Evolutionary conservation across 2,888 invertebrate genomes (phyloP), one percentile per base, ranked within the genome.

Genomic region (Rhimphoctona megacephalus): DNA sequence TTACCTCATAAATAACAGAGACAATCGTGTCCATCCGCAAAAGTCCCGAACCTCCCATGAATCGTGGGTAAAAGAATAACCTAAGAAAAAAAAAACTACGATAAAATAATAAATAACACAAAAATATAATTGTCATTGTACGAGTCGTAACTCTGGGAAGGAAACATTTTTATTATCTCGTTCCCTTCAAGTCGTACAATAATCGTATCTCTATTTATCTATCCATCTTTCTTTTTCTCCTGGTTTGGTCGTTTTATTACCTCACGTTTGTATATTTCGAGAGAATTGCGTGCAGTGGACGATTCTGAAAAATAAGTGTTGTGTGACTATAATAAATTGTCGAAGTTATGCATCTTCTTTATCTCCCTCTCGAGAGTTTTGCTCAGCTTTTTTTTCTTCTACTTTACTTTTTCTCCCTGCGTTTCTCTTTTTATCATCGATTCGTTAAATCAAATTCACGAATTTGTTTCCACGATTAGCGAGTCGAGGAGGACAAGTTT

Each of bases 171-270:
- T 49, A 49, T 70, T 49, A 49, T 70, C 70, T 46, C 46, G 30
- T 70, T 49, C 30, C 49, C 49, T 49, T 33, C 19, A 30, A 70
- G 49, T 61, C 30, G 17, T 25, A 30, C 70, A 49, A 70, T 49
- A 70, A 70, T 70, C 70, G 70, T 49, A 19, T 19, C 30, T 70
- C 70, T 25, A 17, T 49, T 70, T 43, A 39, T 69, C 43, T 61
- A 61, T 61, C 61, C 61, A 61, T 61, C 30, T 61, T 61, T 61
- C 30, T 30, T 30, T 17, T 61, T 30, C 25, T 61, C 17, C 61
- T 61, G 25, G 43, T 43, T 43, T 43, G 14, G 9, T 43, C 14
- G 14, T 49, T 70, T 70, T 70, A 70, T 70, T 33, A 49, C 46
- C 17, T 33, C 14, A 17, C 43, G 25, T 69, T 39, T 69, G 43